A percentile compares a stretch with the other conserved stretches of the same genome.
Evolutionary conservation across 2,797 vertebrate species (phyloP).

Genomic region (Halcyon chelicuti): DNA sequence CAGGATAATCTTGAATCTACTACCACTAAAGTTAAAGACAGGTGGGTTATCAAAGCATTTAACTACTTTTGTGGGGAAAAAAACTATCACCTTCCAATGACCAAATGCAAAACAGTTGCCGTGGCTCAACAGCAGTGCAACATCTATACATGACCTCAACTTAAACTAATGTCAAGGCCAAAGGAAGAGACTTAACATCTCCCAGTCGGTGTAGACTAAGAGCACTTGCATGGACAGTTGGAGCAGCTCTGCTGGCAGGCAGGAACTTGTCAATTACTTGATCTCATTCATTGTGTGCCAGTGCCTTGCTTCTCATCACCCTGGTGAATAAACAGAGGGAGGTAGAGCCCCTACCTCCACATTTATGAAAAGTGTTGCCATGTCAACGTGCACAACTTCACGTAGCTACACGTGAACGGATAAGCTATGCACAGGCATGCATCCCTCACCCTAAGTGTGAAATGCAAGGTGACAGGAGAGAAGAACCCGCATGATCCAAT

Average conservation of each 20-base stretch:
- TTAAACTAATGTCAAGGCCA: not conserved
- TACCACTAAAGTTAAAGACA: not conserved
- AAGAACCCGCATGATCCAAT: not conserved
- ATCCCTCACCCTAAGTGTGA: not conserved
- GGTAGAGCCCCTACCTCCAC: not conserved
- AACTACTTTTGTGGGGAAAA: not conserved
- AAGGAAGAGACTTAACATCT: not conserved
- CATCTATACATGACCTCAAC: not conserved
- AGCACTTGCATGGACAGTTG: not conserved
- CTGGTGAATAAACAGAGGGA: slow-evolving; percentile 62
- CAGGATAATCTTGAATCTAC: not conserved
- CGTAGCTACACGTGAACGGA: accelerated
- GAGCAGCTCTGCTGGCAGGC: slow-evolving; percentile 51
- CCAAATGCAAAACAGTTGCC: not conserved
- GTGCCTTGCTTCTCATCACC: slow-evolving; percentile 20
- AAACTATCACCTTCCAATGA: not conserved
- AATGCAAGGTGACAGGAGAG: not conserved
- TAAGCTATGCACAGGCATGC: not conserved
- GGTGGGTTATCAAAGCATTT: not conserved
- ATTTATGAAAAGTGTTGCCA: not conserved
- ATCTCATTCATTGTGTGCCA: slow-evolving; percentile 58
- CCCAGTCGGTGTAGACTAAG: not conserved
- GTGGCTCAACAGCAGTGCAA: not conserved
- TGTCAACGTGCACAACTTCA: not conserved
- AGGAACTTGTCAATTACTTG: slow-evolving; percentile 40